These are phyloP conservation scores for Setophaga kirtlandii DNA, from an alignment of 2,113 vertebrate species.

Conservation along the genomic window DNA sequence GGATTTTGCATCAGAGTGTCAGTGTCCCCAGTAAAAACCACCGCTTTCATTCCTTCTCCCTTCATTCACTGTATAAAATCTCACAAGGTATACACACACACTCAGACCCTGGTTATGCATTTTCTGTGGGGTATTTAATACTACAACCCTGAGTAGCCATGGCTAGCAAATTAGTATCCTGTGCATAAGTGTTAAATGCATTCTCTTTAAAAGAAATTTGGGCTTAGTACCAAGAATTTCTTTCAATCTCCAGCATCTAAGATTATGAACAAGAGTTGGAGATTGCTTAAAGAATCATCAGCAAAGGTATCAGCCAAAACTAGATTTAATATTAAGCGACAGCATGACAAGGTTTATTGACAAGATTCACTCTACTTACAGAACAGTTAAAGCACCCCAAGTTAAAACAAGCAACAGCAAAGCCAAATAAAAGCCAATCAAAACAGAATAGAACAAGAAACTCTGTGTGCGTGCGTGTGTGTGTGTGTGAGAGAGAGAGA, in stretches of 20 bases:
- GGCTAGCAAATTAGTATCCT: not conserved
- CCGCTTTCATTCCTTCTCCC: not conserved
- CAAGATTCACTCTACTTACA: not conserved
- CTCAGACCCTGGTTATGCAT: not conserved
- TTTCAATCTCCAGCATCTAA: not conserved
- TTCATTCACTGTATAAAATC: not conserved
- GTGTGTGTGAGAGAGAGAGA: too few relatives aligned
- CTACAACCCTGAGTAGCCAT: not conserved
- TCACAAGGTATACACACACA: not conserved
- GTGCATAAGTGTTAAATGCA: not conserved
- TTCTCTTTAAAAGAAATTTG: not conserved
- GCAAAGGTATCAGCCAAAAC: not conserved
- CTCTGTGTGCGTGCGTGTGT: rapidly evolving
- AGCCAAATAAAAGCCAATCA: not conserved
- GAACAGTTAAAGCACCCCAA: not conserved
- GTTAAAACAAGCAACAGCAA: not conserved
- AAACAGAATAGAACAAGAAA: not conserved
- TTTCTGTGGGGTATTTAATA: not conserved
- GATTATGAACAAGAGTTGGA: not conserved
- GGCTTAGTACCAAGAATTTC: not conserved
- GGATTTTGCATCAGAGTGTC: rapidly evolving
- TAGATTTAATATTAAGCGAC: not conserved
- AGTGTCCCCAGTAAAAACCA: rapidly evolving
- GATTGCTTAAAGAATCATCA: not conserved
- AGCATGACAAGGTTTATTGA: not conserved